Evolutionary conservation across 2,113 vertebrate species (phyloP).

Genomic region (Eclectus roratus): DNA sequence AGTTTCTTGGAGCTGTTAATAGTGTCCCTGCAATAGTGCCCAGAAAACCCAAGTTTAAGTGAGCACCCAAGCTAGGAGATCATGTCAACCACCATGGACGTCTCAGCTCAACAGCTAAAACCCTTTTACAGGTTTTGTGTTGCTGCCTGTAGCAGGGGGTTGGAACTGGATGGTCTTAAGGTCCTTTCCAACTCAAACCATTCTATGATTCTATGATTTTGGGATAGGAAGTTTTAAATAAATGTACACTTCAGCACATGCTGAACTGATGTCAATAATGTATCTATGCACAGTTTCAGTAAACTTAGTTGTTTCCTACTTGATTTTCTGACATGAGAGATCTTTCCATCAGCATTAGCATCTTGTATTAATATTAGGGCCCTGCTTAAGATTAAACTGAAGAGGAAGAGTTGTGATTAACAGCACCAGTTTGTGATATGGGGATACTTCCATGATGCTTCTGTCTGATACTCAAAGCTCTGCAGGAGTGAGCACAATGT

Average conservation of each 20-base stretch:
- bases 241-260: background rate
- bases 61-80: background rate
- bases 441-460: background rate
- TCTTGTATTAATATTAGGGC: background rate
- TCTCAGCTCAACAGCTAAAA: background rate
- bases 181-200: background rate
- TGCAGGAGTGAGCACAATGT: accelerated
- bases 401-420: background rate
- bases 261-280: background rate
- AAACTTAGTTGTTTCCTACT: background rate
- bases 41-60: background rate
- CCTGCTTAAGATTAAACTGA: background rate
- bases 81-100: accelerated
- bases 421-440: background rate
- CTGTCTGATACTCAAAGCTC: accelerated
- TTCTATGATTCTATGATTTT: background rate
- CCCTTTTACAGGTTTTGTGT: background rate
- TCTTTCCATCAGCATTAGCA: background rate
- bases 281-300: background rate
- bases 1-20: background rate
- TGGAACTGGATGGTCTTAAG: background rate
- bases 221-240: background rate
- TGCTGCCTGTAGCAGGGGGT: background rate
- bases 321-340: background rate
- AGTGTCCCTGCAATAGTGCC: background rate